These are phyloP conservation scores for Percopsis transmontana DNA, from an alignment of 2,113 vertebrate species.

Conservation along the genomic window DNA sequence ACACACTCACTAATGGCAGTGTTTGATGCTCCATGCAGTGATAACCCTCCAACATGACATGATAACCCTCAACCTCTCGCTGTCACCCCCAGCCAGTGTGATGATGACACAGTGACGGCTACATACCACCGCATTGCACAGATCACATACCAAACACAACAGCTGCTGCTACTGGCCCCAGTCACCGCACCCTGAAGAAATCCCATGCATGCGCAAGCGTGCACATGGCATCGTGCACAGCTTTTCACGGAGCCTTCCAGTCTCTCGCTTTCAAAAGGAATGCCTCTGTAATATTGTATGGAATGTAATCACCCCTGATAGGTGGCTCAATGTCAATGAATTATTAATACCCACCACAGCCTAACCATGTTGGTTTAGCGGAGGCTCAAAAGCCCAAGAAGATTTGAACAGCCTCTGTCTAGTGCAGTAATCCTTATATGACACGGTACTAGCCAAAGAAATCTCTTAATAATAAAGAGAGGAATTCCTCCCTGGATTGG, in stretches of 20 bases:
- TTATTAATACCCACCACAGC: slow-evolving; percentile 39
- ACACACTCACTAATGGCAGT: neutral
- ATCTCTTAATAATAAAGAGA: slow-evolving; percentile 66
- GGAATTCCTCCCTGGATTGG: slow-evolving; percentile 51
- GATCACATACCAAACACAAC: slow-evolving; percentile 43
- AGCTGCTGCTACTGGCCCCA: slow-evolving; percentile 47
- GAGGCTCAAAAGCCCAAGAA: slow-evolving; percentile 22
- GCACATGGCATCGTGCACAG: slow-evolving; percentile 9
- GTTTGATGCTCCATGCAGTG: neutral
- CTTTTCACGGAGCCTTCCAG: slow-evolving; percentile 31
- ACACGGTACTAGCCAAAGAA: slow-evolving; percentile 50
- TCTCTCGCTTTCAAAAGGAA: slow-evolving; percentile 23
- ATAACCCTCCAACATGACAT: neutral
- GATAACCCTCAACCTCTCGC: slow-evolving; percentile 1
- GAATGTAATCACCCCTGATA: slow-evolving; percentile 55
- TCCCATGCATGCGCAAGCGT: neutral
- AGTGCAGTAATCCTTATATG: slow-evolving; percentile 53
- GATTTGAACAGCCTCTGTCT: slow-evolving; percentile 40
- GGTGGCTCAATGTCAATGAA: slow-evolving; percentile 61
- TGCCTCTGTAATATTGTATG: slow-evolving; percentile 38
- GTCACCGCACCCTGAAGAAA: neutral
- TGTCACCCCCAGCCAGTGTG: slow-evolving; percentile 23
- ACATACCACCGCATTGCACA: slow-evolving; percentile 24
- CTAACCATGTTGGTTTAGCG: slow-evolving; percentile 28
- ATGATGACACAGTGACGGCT: slow-evolving; percentile 28